Evolutionary conservation across 2,797 vertebrate species (phyloP).

Genomic region (Sebastes itinus): DNA sequence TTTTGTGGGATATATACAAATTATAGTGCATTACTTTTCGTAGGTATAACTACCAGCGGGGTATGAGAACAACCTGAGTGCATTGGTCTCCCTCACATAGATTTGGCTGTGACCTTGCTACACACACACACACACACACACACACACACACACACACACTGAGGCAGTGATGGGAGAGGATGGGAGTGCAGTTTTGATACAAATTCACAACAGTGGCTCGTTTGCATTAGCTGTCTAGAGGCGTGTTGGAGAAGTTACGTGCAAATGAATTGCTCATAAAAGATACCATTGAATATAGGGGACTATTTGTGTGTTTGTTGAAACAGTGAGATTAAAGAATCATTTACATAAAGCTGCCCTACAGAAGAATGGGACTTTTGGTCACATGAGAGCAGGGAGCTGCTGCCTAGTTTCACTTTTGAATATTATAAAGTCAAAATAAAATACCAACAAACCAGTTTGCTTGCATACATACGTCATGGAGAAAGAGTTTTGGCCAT

Average conservation of each 20-base stretch:
- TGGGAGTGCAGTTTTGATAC: neutral
- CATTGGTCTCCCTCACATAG: too few species aligned
- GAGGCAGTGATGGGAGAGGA: neutral
- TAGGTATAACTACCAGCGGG: too few species aligned
- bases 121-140: neutral
- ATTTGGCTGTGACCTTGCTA: neutral
- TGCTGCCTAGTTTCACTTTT: neutral
- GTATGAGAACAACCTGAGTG: too few species aligned
- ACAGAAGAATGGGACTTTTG: neutral
- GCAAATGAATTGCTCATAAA: neutral
- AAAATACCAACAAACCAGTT: conserved; percentile 22
- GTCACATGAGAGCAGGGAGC: neutral
- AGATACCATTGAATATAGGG: neutral
- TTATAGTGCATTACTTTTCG: too few species aligned
- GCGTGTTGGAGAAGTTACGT: neutral
- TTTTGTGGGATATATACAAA: too few species aligned
- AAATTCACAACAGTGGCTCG: neutral
- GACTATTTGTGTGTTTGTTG: neutral
- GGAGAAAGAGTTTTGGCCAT: neutral
- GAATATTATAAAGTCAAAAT: too few species aligned
- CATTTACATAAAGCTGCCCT: neutral
- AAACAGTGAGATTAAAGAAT: neutral
- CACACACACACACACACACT: neutral
- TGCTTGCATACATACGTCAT: neutral
- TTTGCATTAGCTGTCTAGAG: neutral